These are phyloP conservation scores for Conus canariensis DNA, from an alignment of 2,888 invertebrate species.

Conservation along the genomic window DNA sequence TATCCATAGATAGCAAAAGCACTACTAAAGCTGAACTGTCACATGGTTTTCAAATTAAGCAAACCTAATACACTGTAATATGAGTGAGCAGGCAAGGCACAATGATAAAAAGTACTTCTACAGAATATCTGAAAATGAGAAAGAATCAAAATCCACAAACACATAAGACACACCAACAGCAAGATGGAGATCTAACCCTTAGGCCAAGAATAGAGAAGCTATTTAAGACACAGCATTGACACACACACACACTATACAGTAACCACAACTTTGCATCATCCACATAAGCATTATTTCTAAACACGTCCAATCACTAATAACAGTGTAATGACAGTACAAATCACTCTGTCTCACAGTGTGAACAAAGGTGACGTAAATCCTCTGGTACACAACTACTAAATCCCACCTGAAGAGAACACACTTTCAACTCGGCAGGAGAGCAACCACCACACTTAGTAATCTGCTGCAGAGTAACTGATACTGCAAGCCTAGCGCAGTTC, in stretches of 20 bases:
- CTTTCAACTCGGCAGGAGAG: background rate
- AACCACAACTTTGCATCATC: background rate
- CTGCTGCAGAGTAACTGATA: conserved; percentile 18
- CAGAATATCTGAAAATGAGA: too few relatives aligned
- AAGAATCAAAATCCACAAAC: too few relatives aligned
- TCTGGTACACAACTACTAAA: background rate
- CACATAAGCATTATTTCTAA: background rate
- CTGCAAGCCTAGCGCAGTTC: background rate
- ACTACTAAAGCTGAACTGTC: too few relatives aligned
- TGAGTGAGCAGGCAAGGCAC: too few relatives aligned
- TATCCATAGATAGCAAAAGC: too few relatives aligned
- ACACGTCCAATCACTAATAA: background rate
- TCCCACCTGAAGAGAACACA: background rate
- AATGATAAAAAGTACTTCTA: too few relatives aligned
- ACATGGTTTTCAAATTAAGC: too few relatives aligned
- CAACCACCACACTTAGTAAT: background rate
- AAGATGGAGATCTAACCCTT: background rate
- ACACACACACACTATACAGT: background rate
- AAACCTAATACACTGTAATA: too few relatives aligned
- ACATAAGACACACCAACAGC: too few relatives aligned
- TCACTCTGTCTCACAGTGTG: background rate
- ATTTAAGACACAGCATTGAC: background rate
- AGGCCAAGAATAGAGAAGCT: background rate
- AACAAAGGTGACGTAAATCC: background rate
- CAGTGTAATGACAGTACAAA: background rate